Base-by-base conservation (phyloP, 2,113 vertebrate genomes). In the Cyanoderma ruficeps region DNA sequence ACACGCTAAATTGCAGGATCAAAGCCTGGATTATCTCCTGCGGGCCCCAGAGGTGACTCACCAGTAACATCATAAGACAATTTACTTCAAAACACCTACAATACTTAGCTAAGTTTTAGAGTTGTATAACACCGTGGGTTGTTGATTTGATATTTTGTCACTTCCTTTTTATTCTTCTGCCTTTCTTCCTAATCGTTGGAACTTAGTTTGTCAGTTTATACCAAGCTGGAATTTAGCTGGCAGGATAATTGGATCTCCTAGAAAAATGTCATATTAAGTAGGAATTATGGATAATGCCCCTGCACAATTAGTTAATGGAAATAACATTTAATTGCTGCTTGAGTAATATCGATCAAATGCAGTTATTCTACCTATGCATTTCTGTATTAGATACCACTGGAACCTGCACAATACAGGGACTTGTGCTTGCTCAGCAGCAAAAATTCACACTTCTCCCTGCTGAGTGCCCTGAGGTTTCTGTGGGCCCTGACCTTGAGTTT, bases 141-240 rank as follows among this genome's bases (percentile, higher is more conserved):
- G 89, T 91, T 96, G 95, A 92, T 94, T 93, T 95, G 95, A 91
- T 97, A 78, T 92, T 96, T 96, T 96, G 96, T 92, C 96, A 94
- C 89, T 96, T 88, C 86, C 83, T 87, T 94, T 95, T 92, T 90
- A 74, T 94, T 94, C 80, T 93, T 83, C 91, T 94, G 64, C 91
- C 69, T 93, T 92, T 92, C 76, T 93, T 89, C 93, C 83, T 92
- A 83, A 81, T 75, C 30, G 1, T 44, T 96, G 91, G 89, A 92
- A 94, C 86, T 86, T 86, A 39, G 33, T 96, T 95, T 96, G 93
- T 94, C 91, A 93, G 89, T 96, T 93, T 96, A 95, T 90, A 95
- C 86, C 86, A 81, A 93, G 68, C 64, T 93, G 95, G 93, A 87
- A 94, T 96, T 94, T 83, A 93, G 81, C 83, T 94, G 93, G 86